Base-by-base conservation (phyloP, 1,140 invertebrate genomes). In the Monochamus saltuarius region DNA sequence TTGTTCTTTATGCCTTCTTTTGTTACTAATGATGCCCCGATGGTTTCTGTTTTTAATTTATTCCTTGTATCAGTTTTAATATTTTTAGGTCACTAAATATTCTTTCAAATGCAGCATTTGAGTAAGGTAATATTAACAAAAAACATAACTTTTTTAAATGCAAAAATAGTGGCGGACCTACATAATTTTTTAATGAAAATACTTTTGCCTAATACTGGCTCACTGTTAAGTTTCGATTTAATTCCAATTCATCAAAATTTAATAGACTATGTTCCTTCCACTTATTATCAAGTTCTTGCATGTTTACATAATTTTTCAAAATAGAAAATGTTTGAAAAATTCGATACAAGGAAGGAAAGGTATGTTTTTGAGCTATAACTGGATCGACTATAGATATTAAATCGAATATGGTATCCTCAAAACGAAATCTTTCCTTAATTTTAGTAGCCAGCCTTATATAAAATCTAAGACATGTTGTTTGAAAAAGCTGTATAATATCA, bases 321-420 rank as follows among this genome's bases (percentile, higher is more conserved):
- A 47, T 8, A 14, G 43, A 22, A 47, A 57, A 57, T 49, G 29
- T 47, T 36, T 36, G 4, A 7, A 57, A 14, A 7, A 59, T 29
- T 16, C 17, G 47, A 7, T 2, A n/a, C n/a, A 59, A 22, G 10
- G 47, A 45, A 35, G 34, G n/a, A 13, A 43, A 43, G 42, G 29
- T 9, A 17, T 52, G 42, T 7, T 13, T 10, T 16, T 59, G 47
- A 52, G 38, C 38, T 8, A 10, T 17, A n/a, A 7, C 17, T 43
- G 49, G 57, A 35, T 59, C 39, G 3, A 53, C 34, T 34, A 59
- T 35, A 10, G n/a, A 16, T 19, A 59, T 53, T 42, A 59, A 11
- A 16, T 51, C n/a, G 29, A 59, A 59, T 11, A 52, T 16, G 3
- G 14, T 7, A 42, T 59, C 57, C n/a, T 14, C 19, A 46, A 59